phyloP scores from a whole-genome alignment of 2,888 invertebrate genomes.

The Melanargia galathea region DNA sequence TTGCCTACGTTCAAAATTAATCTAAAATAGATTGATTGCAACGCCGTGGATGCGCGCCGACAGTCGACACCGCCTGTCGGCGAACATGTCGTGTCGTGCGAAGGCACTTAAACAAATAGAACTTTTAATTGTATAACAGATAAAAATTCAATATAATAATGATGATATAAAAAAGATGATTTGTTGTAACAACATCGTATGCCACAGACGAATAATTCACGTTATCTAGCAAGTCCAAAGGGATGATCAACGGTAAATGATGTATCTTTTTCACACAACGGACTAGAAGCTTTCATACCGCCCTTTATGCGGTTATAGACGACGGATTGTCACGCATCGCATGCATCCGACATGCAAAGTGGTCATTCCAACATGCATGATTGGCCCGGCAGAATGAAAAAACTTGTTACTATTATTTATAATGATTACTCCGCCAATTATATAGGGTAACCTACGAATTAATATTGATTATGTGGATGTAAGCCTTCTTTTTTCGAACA shows the following conservation, averaged over 20 bases:
- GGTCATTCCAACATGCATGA: slow-evolving; percentile 35
- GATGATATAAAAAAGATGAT: neutral
- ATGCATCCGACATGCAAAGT: slow-evolving; percentile 35
- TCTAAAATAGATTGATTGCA: too few species aligned
- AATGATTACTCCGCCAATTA: slow-evolving; percentile 33
- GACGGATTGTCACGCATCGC: slow-evolving; percentile 35
- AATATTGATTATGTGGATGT: slow-evolving; percentile 21
- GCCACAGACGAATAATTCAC: neutral
- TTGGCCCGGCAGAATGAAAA: slow-evolving; percentile 29
- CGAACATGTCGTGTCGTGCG: neutral
- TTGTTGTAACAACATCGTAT: slow-evolving; percentile 6
- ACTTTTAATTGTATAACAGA: neutral
- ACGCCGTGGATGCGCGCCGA: neutral
- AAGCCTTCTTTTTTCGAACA: neutral
- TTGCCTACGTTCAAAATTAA: too few species aligned
- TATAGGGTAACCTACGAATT: slow-evolving; percentile 16
- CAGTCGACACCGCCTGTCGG: too few species aligned
- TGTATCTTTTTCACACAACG: slow-evolving; percentile 23
- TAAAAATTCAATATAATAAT: neutral
- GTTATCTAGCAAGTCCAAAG: slow-evolving; percentile 4
- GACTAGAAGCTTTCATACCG: slow-evolving; percentile 24
- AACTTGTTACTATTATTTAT: slow-evolving; percentile 35
- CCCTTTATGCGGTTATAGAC: slow-evolving; percentile 33
- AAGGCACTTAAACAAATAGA: neutral
- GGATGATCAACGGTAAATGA: slow-evolving; percentile 13